Percentiles rank a stretch among this genome's conserved stretches.
These are phyloP conservation scores for Chondrilla cf. caribensis DNA, from an alignment of 37 sponge, comb jelly and placozoan species.

Conservation along the genomic window DNA sequence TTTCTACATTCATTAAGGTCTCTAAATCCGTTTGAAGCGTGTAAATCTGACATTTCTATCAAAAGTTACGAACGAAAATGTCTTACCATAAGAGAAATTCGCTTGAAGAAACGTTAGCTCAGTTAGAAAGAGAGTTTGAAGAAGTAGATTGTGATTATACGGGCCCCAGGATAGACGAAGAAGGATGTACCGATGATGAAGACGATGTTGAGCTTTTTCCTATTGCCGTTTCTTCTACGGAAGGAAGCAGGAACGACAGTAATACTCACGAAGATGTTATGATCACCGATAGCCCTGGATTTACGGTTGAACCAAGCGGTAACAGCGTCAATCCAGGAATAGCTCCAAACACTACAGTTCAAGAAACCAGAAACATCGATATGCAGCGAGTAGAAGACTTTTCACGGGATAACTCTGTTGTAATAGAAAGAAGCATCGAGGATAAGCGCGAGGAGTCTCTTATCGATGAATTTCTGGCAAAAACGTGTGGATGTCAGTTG, in stretches of 20 bases:
- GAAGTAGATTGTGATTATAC: not conserved
- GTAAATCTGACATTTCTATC: not conserved
- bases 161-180: not conserved
- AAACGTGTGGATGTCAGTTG: constrained; percentile 7
- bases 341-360: no score
- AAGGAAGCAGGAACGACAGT: no score
- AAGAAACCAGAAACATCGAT: no score
- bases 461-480: not conserved
- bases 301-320: no score
- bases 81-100: not conserved
- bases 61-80: not conserved
- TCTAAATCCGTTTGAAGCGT: not conserved
- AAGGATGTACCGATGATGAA: not conserved
- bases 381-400: no score
- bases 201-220: no score
- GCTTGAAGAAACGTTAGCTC: not conserved
- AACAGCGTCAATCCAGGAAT: no score
- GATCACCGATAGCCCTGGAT: no score
- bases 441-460: not conserved
- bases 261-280: no score
- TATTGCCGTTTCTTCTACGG: no score
- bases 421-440: not conserved
- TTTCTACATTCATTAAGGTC: not conserved
- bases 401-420: no score
- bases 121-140: not conserved